Evolutionary conservation across 2,888 invertebrate species (phyloP).

Genomic region (Junonia oenone): DNA sequence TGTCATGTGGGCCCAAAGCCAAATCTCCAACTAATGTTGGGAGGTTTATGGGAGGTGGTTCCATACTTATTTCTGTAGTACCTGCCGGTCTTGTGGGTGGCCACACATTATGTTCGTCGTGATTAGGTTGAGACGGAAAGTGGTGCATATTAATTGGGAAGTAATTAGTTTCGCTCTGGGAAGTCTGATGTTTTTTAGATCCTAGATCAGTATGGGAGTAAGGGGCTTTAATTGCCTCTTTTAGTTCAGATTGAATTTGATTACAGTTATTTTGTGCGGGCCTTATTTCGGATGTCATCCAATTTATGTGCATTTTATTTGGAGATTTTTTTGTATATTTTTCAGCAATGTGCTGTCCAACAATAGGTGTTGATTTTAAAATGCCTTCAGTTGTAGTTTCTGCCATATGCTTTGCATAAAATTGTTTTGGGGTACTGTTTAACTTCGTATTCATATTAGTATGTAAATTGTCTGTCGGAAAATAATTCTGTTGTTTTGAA

Average conservation of each 20-base stretch:
- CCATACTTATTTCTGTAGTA: conserved; percentile 71
- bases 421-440: conserved; percentile 46
- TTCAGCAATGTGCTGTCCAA: conserved; percentile 48
- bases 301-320: conserved; percentile 71
- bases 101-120: conserved; percentile 70
- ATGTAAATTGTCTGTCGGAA: conserved; percentile 46
- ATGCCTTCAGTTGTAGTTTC: conserved; percentile 40
- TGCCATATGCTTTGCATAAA: conserved; percentile 47
- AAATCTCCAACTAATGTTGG: conserved; percentile 70
- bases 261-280: conserved; percentile 60
- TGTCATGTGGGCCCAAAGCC: conserved; percentile 70
- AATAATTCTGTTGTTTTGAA: conserved; percentile 57
- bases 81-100: conserved; percentile 63
- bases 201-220: conserved; percentile 48
- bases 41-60: conserved; percentile 69
- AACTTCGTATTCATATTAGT: conserved; percentile 44
- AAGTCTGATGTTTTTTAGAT: conserved; percentile 47
- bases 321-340: conserved; percentile 70
- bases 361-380: conserved; percentile 46
- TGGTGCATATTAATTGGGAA: conserved; percentile 69
- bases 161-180: conserved; percentile 58
- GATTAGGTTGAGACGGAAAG: conserved; percentile 54
- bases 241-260: conserved; percentile 44
- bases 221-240: conserved; percentile 50
- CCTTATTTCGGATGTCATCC: conserved; percentile 74